Base-by-base conservation (phyloP, 2,888 invertebrate species). In the Ochlodes sylvanus region DNA sequence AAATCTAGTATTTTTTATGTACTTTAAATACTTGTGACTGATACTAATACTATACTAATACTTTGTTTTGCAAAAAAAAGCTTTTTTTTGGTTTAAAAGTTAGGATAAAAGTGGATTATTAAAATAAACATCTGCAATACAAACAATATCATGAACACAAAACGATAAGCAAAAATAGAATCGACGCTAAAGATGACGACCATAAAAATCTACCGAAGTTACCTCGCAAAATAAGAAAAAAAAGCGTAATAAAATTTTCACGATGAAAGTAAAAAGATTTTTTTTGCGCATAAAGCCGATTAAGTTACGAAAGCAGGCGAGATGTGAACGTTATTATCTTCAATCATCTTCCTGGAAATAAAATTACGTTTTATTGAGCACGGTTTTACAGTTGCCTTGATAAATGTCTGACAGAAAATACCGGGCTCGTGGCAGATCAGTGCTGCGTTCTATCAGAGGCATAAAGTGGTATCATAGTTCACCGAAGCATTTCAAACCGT, bases 261-360 rank as follows among this genome's bases (percentile, higher is more conserved):
- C 52, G 63, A 63, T 14, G 54, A 63, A 55, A 41, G 52, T 38
- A 60, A 60, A 60, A 54, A 38, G 61, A 12, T 52, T 60, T 60
- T n/a, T 57, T 66, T 66, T 58, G 27, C 15, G 50, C 66, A 54
- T 60, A 66, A 66, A 66, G 58, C 66, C 60, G 66, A 66, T 66
- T 66, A 60, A 66, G 60, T 60, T 66, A 60, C 52, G 60, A 60
- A 60, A 60, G 55, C 32, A 55, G 66, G 60, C 60, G 66, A 52
- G 60, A 66, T 66, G 52, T 65, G 52, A 65, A 65, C 65, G 65
- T 52, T 65, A 65, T 58, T 65, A 56, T 63, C 55, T 55, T 55
- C 42, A 47, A 63, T 54, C 44, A 52, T 58, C 58, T 65, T 44
- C 15, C 47, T 27, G 52, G 41, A 34, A 47, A 62, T 54, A 27